Evolutionary conservation across 2,888 invertebrate species (phyloP).

Genomic region (Conops quadrifasciatus): DNA sequence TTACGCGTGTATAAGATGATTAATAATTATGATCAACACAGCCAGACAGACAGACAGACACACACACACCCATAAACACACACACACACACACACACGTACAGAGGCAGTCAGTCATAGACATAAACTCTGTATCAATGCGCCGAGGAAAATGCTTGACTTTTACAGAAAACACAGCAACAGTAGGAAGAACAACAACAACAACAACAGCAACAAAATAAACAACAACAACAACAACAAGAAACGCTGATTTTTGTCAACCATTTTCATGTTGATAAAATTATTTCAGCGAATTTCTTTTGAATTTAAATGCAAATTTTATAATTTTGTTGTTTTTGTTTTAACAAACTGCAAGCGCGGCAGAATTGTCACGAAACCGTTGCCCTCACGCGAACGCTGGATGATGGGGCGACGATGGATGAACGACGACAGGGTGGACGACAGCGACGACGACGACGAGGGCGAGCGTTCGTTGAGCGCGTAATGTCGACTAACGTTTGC

Average conservation of each 20-base stretch:
- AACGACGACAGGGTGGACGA: too few species aligned
- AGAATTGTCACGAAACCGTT: background rate
- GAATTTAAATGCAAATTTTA: constrained; percentile 62
- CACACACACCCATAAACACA: constrained; percentile 43
- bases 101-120: background rate
- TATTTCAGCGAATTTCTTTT: constrained; percentile 43
- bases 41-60: constrained; percentile 33
- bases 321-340: constrained; percentile 61
- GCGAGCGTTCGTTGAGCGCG: background rate
- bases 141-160: constrained; percentile 52
- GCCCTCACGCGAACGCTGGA: background rate
- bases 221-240: background rate
- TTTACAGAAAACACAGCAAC: too few species aligned
- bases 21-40: constrained; percentile 57
- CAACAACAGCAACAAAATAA: too few species aligned
- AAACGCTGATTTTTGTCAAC: constrained; percentile 60
- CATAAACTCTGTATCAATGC: background rate
- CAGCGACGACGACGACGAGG: too few species aligned
- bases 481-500: background rate
- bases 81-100: constrained; percentile 42
- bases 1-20: constrained; percentile 59
- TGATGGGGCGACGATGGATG: too few species aligned
- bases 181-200: too few species aligned
- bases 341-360: constrained; percentile 44
- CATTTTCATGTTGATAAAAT: constrained; percentile 46